Conservation (phyloP, 2,888 invertebrate species). For the Spilosoma lubricipeda region DNA sequence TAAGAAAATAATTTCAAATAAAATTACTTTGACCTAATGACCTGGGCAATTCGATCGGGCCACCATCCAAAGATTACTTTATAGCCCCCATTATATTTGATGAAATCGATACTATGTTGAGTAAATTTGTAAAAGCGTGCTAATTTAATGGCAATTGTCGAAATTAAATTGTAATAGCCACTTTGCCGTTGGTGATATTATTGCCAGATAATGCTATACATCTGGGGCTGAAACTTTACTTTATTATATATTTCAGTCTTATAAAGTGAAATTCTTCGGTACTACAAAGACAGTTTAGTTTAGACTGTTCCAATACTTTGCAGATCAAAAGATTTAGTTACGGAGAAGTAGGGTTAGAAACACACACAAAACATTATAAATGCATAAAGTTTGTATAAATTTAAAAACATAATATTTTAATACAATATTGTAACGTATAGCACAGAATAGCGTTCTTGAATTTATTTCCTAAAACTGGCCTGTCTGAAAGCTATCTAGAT, state of each 20-base stretch:
- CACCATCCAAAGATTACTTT: not conserved
- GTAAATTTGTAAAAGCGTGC: not conserved
- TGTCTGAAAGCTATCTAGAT: too few relatives aligned
- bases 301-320: too few relatives aligned
- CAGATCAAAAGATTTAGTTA: too few relatives aligned
- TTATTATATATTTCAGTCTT: not conserved
- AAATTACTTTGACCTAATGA: conserved; percentile 2
- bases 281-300: not conserved
- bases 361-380: too few relatives aligned
- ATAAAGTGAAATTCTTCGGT: not conserved
- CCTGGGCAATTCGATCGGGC: not conserved
- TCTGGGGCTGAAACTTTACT: not conserved
- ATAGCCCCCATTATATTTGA: conserved; percentile 7
- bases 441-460: too few relatives aligned
- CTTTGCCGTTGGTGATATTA: not conserved
- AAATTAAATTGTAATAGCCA: not conserved
- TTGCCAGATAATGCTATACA: not conserved
- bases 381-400: too few relatives aligned
- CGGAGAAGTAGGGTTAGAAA: too few relatives aligned
- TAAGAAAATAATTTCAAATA: not conserved
- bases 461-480: too few relatives aligned
- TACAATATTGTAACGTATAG: too few relatives aligned
- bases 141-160: not conserved
- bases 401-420: too few relatives aligned
- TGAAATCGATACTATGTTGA: not conserved